Percentiles rank a stretch among this genome's conserved stretches.
Conservation (phyloP, 2,888 invertebrate genomes). For the Yponomeuta sedellus region DNA sequence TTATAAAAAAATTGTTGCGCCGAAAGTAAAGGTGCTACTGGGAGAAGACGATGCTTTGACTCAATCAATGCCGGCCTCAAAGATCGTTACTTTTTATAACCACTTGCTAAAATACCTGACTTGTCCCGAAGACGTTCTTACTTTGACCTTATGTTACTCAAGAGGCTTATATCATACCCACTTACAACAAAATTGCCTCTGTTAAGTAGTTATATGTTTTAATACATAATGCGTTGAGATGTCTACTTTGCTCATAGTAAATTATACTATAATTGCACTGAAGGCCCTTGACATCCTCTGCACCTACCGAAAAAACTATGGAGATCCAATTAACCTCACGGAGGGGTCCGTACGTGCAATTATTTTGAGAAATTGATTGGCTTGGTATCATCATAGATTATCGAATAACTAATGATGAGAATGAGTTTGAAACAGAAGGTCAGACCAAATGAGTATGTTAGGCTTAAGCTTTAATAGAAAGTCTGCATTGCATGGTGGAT, state of each 20-base stretch:
- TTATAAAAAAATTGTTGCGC: too few relatives aligned
- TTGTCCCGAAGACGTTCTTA: not conserved
- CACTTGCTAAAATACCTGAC: not conserved
- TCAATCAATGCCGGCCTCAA: too few relatives aligned
- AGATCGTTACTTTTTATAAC: too few relatives aligned
- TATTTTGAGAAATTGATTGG: not conserved
- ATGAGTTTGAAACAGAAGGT: too few relatives aligned
- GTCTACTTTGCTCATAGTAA: slow-evolving; percentile 18
- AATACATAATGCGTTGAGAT: slow-evolving; percentile 1
- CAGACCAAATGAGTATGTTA: too few relatives aligned
- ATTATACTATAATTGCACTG: slow-evolving; percentile 19
- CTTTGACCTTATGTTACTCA: too few relatives aligned
- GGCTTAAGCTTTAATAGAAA: too few relatives aligned
- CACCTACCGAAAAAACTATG: not conserved
- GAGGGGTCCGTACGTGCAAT: not conserved
- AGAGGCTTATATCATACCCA: not conserved
- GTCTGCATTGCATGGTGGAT: too few relatives aligned
- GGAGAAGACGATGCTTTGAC: too few relatives aligned
- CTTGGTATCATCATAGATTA: not conserved
- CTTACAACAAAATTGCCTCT: not conserved
- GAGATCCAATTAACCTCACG: not conserved
- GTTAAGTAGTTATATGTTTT: not conserved
- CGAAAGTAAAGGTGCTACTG: too few relatives aligned
- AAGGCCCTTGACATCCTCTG: slow-evolving; percentile 17
- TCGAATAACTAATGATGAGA: too few relatives aligned